Evolutionary conservation across 2,797 vertebrate species (phyloP), one percentile per base, ranked within the genome.

Genomic region (Bovichtus variegatus): DNA sequence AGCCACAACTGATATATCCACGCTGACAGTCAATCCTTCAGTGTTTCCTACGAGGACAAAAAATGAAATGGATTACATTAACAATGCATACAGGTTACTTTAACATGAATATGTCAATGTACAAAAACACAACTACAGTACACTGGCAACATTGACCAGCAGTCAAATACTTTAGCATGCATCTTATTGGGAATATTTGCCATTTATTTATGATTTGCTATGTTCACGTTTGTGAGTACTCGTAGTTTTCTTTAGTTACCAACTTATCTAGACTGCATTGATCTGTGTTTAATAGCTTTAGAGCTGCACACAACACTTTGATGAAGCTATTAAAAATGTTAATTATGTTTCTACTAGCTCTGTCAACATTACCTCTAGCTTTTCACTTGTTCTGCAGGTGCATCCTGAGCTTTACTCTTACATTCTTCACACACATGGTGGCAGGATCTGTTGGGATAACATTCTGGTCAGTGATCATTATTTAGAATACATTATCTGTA

Each of bases 361-460:
- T 34, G 0, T 54, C 1, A 44, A 4, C 19, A 47, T 43, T 74
- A 91, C 89, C 75, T 91, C 21, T 76, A 91, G 47, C 25, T 74
- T 75, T 90, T 71, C n/a, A 36, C 15, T 68, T 84, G 65, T 9
- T 84, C 81, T 78, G 71, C 54, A 54, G 84, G 61, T 19, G 50
- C 57, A 58, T 75, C 63, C 64, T 58, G 47, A 76, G 58, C 19
- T 40, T 78, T 71, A 70, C 89, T 93, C 79, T 93, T 85, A 77
- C 94, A 95, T 50, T 94, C 91, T 41, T 93, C 89, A 92, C 93
- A 95, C 65, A 91, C 89, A 68, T 94, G 92, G 34, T 77, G 80
- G 65, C 90, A 94, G 40, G 70, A 71, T 87, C 94, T 94, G 77
- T 51, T 19, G 58, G 50, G 46, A 65, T 13, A 77, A 66, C 19